Evolutionary conservation across 2,797 vertebrate genomes (phyloP).

Genomic region (Threskiornis aethiopicus): DNA sequence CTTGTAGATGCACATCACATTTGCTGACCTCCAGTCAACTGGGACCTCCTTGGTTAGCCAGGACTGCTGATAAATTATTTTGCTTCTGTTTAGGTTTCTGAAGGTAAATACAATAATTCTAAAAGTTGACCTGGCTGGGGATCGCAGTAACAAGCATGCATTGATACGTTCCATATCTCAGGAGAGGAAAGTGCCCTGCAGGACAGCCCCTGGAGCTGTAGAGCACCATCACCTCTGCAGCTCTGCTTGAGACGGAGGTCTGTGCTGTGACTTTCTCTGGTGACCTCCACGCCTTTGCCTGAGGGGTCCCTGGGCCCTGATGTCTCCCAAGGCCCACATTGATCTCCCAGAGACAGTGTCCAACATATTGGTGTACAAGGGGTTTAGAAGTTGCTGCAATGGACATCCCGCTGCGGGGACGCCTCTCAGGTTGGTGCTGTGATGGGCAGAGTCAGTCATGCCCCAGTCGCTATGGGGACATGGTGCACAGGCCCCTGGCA

Average conservation of each 20-base stretch:
- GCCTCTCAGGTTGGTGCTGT: not conserved
- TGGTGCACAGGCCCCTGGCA: not conserved
- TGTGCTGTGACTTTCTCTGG: not conserved
- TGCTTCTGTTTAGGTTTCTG: not conserved
- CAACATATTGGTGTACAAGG: not conserved
- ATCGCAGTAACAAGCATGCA: not conserved
- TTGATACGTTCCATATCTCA: not conserved
- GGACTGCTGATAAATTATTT: not conserved
- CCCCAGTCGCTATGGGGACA: not conserved
- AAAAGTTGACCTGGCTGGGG: not conserved
- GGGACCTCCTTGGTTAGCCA: not conserved
- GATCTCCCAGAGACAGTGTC: not conserved
- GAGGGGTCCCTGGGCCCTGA: not conserved
- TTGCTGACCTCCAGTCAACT: not conserved
- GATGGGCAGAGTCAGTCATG: not conserved
- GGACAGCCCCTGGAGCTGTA: not conserved
- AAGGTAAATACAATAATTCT: not conserved
- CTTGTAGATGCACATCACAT: not conserved
- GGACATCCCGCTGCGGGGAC: accelerated
- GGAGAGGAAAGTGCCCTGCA: not conserved
- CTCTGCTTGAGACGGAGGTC: accelerated
- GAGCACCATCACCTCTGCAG: not conserved
- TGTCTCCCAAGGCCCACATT: accelerated
- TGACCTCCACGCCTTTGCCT: not conserved
- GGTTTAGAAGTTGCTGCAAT: not conserved